Evolutionary conservation across 2,888 invertebrate species (phyloP).

Genomic region (Lathronympha strigana): DNA sequence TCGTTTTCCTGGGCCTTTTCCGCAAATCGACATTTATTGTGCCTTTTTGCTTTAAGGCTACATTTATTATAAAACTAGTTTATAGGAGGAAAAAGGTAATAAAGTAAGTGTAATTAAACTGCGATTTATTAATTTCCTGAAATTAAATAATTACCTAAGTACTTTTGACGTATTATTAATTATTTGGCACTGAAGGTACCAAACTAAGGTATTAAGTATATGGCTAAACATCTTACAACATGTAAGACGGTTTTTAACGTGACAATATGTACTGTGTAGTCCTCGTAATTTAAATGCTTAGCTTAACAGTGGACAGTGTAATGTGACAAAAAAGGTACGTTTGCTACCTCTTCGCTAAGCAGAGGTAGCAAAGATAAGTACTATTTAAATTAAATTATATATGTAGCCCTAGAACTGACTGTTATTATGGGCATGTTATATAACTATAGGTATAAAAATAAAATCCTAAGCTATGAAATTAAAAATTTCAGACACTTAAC

Average conservation of each 20-base stretch:
- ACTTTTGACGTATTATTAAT: not conserved
- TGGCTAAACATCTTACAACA: slow-evolving; percentile 10
- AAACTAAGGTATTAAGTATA: slow-evolving; percentile 5
- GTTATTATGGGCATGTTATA: not conserved
- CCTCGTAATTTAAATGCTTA: too few species aligned
- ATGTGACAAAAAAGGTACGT: not conserved
- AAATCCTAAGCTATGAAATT: not conserved
- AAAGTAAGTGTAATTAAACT: slow-evolving; percentile 2
- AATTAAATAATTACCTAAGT: slow-evolving; percentile 13
- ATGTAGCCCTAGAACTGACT: not conserved
- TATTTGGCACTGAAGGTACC: not conserved
- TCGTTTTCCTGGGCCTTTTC: too few species aligned
- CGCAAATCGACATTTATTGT: too few species aligned
- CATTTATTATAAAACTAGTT: not conserved
- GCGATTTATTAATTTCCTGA: not conserved
- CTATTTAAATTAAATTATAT: not conserved
- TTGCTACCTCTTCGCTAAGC: not conserved
- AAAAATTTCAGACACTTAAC: not conserved
- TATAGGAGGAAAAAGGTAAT: not conserved
- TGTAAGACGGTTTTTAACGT: not conserved
- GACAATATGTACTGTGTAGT: not conserved
- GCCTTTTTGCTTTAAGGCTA: too few species aligned
- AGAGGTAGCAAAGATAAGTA: not conserved
- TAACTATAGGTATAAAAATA: not conserved
- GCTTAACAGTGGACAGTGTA: not conserved